Evolutionary conservation across 2,113 vertebrate genomes (phyloP).

Genomic region (Arvicanthis niloticus): DNA sequence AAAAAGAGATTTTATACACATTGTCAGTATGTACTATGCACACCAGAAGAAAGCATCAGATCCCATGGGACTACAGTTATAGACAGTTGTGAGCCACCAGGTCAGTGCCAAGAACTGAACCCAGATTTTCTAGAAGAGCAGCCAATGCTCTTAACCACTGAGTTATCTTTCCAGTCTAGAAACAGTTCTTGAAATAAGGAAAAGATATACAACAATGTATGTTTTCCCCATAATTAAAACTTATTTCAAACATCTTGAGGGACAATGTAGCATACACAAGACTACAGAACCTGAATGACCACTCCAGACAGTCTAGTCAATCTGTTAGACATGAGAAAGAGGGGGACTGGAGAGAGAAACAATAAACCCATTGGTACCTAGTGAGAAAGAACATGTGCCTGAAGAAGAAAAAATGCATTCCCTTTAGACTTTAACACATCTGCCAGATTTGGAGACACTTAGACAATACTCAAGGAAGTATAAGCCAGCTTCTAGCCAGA

Average conservation of each 20-base stretch:
- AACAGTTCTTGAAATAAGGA: constrained; percentile 5
- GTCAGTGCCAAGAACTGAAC: neutral
- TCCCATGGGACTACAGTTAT: neutral
- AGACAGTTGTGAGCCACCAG: neutral
- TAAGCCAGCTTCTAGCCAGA: neutral
- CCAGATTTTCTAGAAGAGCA: neutral
- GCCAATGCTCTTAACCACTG: neutral
- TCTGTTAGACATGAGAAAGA: neutral
- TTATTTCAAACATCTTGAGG: neutral
- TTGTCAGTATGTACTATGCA: neutral
- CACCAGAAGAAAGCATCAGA: neutral
- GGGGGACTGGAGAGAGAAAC: neutral
- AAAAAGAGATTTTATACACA: neutral
- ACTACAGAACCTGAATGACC: neutral
- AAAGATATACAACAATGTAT: neutral
- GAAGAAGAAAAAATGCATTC: constrained; percentile 47
- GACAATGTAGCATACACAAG: neutral
- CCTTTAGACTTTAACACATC: neutral
- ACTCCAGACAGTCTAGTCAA: neutral
- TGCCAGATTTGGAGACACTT: neutral
- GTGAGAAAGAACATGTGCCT: neutral
- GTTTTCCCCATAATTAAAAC: neutral
- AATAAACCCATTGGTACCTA: neutral
- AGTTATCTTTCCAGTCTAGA: neutral
- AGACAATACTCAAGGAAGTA: neutral